Evolutionary conservation across 2,797 vertebrate species (phyloP).

Genomic region (Pangasius mekongensis): DNA sequence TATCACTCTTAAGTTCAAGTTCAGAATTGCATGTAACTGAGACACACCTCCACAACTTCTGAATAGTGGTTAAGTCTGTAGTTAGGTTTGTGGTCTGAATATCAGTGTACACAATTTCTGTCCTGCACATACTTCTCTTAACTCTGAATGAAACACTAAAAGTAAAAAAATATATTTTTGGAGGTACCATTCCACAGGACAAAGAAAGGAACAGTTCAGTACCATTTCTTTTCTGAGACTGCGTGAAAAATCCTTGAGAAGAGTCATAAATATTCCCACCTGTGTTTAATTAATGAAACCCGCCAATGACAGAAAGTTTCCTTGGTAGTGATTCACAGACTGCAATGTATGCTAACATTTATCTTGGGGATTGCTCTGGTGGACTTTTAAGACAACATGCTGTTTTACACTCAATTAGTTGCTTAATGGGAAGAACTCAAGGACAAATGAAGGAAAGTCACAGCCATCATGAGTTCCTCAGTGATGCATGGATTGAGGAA

Average conservation of each 20-base stretch:
- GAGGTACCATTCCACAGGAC: not conserved
- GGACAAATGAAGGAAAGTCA: not conserved
- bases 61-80: too few relatives aligned
- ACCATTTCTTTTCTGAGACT: not conserved
- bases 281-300: not conserved
- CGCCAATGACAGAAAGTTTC: not conserved
- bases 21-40: too few relatives aligned
- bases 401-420: conserved; percentile 30
- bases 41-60: too few relatives aligned
- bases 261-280: conserved; percentile 4
- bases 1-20: too few relatives aligned
- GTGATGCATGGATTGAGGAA: not conserved
- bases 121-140: not conserved
- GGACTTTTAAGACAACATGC: not conserved
- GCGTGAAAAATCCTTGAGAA: not conserved
- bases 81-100: not conserved
- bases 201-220: not conserved
- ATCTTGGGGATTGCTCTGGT: not conserved
- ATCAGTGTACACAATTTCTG: not conserved
- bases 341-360: not conserved
- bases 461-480: not conserved
- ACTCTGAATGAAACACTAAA: not conserved
- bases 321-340: not conserved
- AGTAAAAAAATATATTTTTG: not conserved
- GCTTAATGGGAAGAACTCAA: conserved; percentile 18